Conservation (phyloP, 1,140 invertebrate species). For the Leptopilina clavipes region DNA sequence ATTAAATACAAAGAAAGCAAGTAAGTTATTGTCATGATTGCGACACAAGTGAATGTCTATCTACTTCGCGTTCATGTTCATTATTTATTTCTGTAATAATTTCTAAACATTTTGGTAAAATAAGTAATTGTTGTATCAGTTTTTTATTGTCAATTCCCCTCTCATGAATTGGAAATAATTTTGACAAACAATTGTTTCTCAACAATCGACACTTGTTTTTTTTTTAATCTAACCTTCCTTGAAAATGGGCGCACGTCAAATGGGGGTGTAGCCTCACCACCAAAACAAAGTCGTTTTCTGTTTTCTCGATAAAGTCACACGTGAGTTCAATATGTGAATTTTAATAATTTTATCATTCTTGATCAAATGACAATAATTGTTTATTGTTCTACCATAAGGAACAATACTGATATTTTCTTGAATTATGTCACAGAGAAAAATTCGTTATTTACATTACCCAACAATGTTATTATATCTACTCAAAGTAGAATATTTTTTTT, state of each 20-base stretch:
- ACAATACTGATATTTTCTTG: background rate
- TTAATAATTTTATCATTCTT: background rate
- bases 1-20: too few relatives aligned
- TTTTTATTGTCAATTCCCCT: too few relatives aligned
- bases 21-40: too few relatives aligned
- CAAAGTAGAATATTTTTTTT: too few relatives aligned
- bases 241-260: conserved; percentile 15
- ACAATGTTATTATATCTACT: too few relatives aligned
- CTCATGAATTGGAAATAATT: too few relatives aligned
- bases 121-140: too few relatives aligned
- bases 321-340: conserved; percentile 29
- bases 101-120: too few relatives aligned
- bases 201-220: background rate
- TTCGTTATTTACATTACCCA: background rate
- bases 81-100: too few relatives aligned
- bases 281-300: conserved; percentile 17
- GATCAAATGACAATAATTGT: background rate
- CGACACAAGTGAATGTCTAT: too few relatives aligned
- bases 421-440: background rate
- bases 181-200: too few relatives aligned
- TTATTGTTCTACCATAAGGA: background rate
- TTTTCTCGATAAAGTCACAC: background rate
- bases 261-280: background rate
- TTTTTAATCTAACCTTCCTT: conserved; percentile 1
- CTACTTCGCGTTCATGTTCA: too few relatives aligned